Evolutionary conservation across 2,888 invertebrate species (phyloP).

Genomic region (Metallyticus violacea): DNA sequence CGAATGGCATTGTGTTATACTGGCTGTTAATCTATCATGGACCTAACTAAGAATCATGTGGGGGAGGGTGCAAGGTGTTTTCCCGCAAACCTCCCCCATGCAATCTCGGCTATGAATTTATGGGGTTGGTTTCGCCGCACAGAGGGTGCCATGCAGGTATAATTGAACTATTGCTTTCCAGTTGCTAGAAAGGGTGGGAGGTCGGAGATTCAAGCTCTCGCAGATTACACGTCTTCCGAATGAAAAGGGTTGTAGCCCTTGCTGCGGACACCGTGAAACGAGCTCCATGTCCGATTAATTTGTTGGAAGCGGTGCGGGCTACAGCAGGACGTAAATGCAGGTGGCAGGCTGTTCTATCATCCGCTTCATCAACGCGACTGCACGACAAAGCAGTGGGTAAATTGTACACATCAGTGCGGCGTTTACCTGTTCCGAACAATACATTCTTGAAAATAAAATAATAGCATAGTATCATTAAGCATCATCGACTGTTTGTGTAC

Average conservation of each 20-base stretch:
- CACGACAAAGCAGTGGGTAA: too few relatives aligned
- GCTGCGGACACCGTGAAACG: too few relatives aligned
- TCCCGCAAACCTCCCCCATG: too few relatives aligned
- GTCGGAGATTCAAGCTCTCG: neutral
- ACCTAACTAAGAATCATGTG: neutral
- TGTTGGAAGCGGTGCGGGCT: neutral
- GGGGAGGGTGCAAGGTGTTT: neutral
- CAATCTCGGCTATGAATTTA: neutral
- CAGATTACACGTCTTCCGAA: neutral
- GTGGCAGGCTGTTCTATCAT: neutral
- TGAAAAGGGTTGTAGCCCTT: neutral
- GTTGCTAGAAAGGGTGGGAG: too few relatives aligned
- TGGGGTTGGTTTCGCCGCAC: neutral
- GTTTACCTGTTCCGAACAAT: too few relatives aligned
- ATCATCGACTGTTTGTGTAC: too few relatives aligned
- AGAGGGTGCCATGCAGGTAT: neutral
- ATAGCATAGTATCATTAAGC: too few relatives aligned
- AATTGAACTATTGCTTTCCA: neutral
- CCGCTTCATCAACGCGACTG: neutral
- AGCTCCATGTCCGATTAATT: neutral
- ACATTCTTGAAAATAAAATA: too few relatives aligned
- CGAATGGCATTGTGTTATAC: too few relatives aligned
- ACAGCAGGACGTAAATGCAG: too few relatives aligned
- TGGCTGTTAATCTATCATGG: neutral
- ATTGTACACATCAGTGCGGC: too few relatives aligned